Evolutionary conservation across 2,888 invertebrate species (phyloP).

Genomic region (Acleris emargana): DNA sequence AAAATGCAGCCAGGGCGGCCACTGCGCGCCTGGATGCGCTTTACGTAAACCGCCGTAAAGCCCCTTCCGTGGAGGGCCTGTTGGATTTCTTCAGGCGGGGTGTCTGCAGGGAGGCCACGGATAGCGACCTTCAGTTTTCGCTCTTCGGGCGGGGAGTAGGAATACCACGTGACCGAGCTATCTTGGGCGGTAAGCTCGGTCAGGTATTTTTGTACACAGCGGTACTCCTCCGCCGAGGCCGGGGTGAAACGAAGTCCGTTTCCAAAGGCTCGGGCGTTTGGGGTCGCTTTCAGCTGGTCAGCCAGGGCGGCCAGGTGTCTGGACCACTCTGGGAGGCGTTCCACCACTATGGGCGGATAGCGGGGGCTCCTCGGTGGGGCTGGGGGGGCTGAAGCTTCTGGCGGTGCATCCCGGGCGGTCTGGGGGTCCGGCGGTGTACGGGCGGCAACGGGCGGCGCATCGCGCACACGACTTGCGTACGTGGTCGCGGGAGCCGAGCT

Average conservation of each 20-base stretch:
- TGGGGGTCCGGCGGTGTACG: neutral
- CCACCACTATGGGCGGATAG: constrained; percentile 41
- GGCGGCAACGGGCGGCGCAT: too few species aligned
- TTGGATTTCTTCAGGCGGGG: constrained; percentile 16
- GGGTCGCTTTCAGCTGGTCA: constrained; percentile 20
- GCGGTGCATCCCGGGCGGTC: neutral
- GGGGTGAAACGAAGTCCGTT: too few species aligned
- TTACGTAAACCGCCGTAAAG: constrained; percentile 2
- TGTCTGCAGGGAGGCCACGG: constrained; percentile 38
- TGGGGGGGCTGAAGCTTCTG: neutral
- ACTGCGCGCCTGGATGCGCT: neutral
- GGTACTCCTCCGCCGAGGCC: constrained; percentile 37
- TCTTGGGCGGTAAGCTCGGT: constrained; percentile 4
- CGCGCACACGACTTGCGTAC: too few species aligned
- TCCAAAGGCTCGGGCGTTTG: constrained; percentile 37
- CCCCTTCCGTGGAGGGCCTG: constrained; percentile 16
- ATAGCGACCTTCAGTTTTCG: constrained; percentile 37
- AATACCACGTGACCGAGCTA: constrained; percentile 37
- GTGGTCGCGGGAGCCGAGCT: too few species aligned
- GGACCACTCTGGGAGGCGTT: constrained; percentile 38
- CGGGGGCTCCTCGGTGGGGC: neutral
- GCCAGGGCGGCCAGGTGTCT: constrained; percentile 31
- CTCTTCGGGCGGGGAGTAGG: constrained; percentile 38
- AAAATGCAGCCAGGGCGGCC: constrained; percentile 6
- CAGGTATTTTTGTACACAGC: constrained; percentile 38